Evolutionary conservation across 2,797 vertebrate species (phyloP), one percentile per base, ranked within the genome.

Genomic region (Enteromius fasciolatus): DNA sequence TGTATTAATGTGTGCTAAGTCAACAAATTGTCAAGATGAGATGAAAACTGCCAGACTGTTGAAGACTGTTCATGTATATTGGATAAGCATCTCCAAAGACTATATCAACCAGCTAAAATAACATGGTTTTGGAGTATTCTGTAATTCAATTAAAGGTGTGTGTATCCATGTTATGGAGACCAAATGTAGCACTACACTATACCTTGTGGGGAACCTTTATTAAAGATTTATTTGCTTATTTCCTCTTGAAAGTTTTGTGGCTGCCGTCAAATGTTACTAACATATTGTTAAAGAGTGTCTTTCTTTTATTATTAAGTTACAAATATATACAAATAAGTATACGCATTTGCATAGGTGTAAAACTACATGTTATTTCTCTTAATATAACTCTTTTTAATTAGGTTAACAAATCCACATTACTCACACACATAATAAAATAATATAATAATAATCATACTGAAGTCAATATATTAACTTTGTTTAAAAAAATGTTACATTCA

Each of bases 11-110:
- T 61, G n/a, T 44, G 54, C 44, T 18, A 18, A 25, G 10, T 61
- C 33, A 76, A 44, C 67, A 69, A 75, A 57, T n/a, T 18, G 54
- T 12, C n/a, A 9, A 76, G 54, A 76, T 28, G 57, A 76, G 54
- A 44, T 25, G 8, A 61, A 11, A 28, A 75, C 48, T 11, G 14
- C 18, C 36, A 39, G 33, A 41, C n/a, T 44, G 7, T 57, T 23
- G 5, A 54, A 39, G 33, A 41, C n/a, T 44, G 7, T 57, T 23
- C 9, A 54, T 54, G 1, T 74, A 4, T 54, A 33, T 3, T 36
- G 1, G 28, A 75, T 39, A n/a, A 39, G 14, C 20, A 23, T 36
- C 31, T 54, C 10, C 23, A 39, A 15, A 15, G 25, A 61, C 5
- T 7, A 61, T 6, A 61, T 61, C 5, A 15, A 61, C 14, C 59